A percentile compares a stretch with the other conserved stretches of the same genome.
These are phyloP conservation scores for Sorex fumeus DNA, from an alignment of 2,113 vertebrate species.

Conservation along the genomic window DNA sequence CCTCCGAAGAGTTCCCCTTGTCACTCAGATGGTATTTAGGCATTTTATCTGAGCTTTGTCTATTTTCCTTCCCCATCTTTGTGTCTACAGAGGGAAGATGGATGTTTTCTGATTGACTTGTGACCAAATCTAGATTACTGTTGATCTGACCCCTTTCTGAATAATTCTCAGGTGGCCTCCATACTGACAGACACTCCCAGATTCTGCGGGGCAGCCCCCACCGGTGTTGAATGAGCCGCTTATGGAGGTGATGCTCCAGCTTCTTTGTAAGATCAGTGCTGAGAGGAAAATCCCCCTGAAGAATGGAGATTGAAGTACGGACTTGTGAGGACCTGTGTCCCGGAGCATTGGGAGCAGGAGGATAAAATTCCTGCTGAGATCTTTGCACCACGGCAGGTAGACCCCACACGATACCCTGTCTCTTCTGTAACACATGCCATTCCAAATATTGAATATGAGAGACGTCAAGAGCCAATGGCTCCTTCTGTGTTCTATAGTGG, in stretches of 20 bases:
- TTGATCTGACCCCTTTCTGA: not conserved
- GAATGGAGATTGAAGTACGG: not conserved
- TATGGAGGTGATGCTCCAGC: slow-evolving; percentile 55
- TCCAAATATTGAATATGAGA: slow-evolving; percentile 11
- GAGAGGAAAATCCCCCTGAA: not conserved
- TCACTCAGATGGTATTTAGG: not conserved
- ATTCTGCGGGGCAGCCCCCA: not conserved
- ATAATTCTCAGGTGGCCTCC: rapidly evolving
- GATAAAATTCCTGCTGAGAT: not conserved
- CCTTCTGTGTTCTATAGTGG: not conserved
- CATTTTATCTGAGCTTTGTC: not conserved
- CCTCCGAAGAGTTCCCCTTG: not conserved
- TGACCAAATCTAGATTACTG: too few species aligned
- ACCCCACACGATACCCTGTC: not conserved
- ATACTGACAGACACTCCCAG: not conserved
- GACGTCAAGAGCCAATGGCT: not conserved
- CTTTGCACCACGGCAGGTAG: not conserved
- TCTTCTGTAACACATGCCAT: not conserved
- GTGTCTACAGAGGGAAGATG: not conserved
- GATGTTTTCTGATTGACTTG: not conserved
- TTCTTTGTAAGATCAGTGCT: not conserved
- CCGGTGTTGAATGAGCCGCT: slow-evolving; percentile 29
- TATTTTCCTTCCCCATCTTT: not conserved
- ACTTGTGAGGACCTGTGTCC: not conserved
- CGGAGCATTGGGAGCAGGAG: not conserved